Percentiles rank a stretch among this genome's conserved stretches.
Conservation (phyloP, 1,140 invertebrate genomes). For the Eriocheir sinensis region DNA sequence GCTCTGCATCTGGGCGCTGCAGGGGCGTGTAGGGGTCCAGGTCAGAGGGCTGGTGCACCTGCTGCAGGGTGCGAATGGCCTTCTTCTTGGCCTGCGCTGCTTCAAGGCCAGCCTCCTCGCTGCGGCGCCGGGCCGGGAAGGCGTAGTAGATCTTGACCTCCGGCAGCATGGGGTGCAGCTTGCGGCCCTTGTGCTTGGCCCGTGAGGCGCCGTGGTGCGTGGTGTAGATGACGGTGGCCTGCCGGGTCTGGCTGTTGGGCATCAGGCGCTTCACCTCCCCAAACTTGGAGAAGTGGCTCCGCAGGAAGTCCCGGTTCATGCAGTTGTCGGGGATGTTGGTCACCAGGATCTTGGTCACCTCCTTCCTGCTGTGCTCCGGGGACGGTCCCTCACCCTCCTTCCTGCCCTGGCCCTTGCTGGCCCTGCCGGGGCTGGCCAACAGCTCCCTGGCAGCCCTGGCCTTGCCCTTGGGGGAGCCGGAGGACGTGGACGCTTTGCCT, state of each 20-base stretch:
- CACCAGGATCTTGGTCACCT: constrained; percentile 68
- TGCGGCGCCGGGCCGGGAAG: constrained; percentile 37
- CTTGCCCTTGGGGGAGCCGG: background rate
- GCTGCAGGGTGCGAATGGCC: constrained; percentile 71
- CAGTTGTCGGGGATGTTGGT: constrained; percentile 63
- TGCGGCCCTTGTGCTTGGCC: constrained; percentile 71
- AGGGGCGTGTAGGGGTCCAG: constrained; percentile 62
- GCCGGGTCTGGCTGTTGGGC: constrained; percentile 63
- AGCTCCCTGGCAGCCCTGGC: background rate
- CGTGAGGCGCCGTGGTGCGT: constrained; percentile 65
- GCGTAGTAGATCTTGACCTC: constrained; percentile 76
- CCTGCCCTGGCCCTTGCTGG: background rate
- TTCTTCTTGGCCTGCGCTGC: constrained; percentile 71
- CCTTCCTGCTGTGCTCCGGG: constrained; percentile 62
- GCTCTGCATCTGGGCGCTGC: constrained; percentile 1
- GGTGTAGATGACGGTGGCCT: constrained; percentile 72
- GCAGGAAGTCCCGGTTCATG: constrained; percentile 70
- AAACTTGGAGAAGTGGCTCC: constrained; percentile 77
- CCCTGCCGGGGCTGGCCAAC: background rate
- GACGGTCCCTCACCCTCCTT: background rate
- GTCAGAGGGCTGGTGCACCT: constrained; percentile 42
- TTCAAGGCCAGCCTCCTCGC: constrained; percentile 51
- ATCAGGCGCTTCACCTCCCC: constrained; percentile 65
- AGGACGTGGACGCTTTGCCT: background rate
- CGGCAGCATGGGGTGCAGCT: constrained; percentile 73